Base-by-base conservation (phyloP, 2,113 vertebrate genomes). In the Oncorhynchus nerka region DNA sequence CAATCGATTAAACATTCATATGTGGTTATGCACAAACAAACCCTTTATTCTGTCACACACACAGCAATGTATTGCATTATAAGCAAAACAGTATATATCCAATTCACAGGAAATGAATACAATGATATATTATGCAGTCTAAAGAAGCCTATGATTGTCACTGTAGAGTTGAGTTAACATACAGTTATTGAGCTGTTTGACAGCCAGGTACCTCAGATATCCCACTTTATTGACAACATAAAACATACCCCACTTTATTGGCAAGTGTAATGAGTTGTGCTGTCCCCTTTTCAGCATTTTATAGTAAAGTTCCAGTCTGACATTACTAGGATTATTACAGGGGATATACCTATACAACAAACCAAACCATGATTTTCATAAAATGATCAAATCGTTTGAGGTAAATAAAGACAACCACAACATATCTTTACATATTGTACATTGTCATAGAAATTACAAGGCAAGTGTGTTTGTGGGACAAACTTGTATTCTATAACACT, bases 131-230 rank as follows among this genome's bases (percentile, higher is more conserved):
- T 55, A 55, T 75, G 71, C 62, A 79, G 70, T 75, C 65, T 66
- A 81, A 78, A 82, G 84, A 85, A 74, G 64, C 74, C 75, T 82
- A 75, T 87, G 89, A 91, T 93, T 92, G 92, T 92, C 90, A 85
- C 83, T 82, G 85, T 77, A 74, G 69, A 75, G 75, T 91, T 82
- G 73, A 84, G 80, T 85, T 55, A 72, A 77, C 81, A 81, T 80
- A 85, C 84, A 79, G 74, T 81, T 9, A 11, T 45, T 77, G 66
- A 83, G 88, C 88, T 93, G 90, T 92, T 85, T 86, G 85, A 92
- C 87, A 92, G 88, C 81, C 88, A 90, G 39, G 67, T 79, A 75
- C 39, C 39, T 45, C 39, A 45, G 39, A 9, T 11, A 45, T 45
- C 39, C 80, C 72, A 76, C 79, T 82, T 77, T 80, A 9, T 45